These are phyloP conservation scores for Trichopoda pennipes DNA, from an alignment of 2,888 invertebrate genomes.

Conservation along the genomic window DNA sequence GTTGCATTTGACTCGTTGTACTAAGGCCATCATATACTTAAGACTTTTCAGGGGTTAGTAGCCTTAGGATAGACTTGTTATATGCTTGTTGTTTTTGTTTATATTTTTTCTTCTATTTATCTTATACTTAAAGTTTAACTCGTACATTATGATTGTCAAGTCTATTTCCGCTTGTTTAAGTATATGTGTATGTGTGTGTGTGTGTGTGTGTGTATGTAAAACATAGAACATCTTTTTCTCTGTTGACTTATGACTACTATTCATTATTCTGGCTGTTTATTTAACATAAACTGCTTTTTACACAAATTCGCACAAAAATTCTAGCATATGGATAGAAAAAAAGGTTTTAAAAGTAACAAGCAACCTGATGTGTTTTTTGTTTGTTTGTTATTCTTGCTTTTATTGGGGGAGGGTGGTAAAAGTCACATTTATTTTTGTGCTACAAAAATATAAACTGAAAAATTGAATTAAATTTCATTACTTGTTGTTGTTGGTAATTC, in stretches of 20 bases:
- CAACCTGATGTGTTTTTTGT: conserved; percentile 35
- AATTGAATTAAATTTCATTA: conserved; percentile 66
- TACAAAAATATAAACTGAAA: conserved; percentile 35
- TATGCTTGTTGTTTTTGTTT: conserved; percentile 19
- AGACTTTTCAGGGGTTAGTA: conserved; percentile 58
- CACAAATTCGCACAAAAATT: conserved; percentile 41
- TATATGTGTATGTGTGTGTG: no score
- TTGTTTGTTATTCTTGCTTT: not conserved
- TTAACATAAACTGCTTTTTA: conserved; percentile 36
- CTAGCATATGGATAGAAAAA: conserved; percentile 58
- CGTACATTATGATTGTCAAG: conserved; percentile 44
- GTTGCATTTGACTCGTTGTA: conserved; percentile 57
- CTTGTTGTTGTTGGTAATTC: conserved; percentile 41
- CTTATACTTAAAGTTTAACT: conserved; percentile 15
- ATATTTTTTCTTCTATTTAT: conserved; percentile 37
- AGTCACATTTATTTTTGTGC: conserved; percentile 50
- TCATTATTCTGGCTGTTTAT: conserved; percentile 59
- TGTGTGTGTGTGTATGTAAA: not conserved
- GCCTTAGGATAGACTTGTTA: conserved; percentile 66
- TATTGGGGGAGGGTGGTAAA: conserved; percentile 41
- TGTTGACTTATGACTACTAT: conserved; percentile 36
- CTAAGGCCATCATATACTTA: conserved; percentile 24
- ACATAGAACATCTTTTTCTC: conserved; percentile 41
- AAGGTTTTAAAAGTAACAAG: conserved; percentile 13
- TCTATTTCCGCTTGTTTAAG: conserved; percentile 32